phyloP scores from a whole-genome alignment of 2,113 vertebrate species.

The Fulmarus glacialis region DNA sequence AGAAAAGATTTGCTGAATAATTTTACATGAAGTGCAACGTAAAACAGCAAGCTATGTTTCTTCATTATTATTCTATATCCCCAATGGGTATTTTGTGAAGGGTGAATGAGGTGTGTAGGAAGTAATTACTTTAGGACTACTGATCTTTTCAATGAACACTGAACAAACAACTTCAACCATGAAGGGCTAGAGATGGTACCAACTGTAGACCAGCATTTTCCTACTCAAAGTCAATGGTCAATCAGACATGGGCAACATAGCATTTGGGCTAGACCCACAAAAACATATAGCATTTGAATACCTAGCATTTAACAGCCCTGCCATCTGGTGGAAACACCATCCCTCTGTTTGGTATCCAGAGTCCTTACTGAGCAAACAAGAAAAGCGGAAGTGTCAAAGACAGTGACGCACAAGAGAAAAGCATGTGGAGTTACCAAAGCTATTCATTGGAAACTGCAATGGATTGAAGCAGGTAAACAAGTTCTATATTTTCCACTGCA shows the following conservation, averaged over 20 bases:
- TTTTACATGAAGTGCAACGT: background rate
- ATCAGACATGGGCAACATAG: background rate
- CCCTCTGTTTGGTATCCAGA: background rate
- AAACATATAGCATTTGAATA: background rate
- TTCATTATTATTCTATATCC: background rate
- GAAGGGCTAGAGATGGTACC: background rate
- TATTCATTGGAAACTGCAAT: background rate
- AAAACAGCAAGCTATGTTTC: background rate
- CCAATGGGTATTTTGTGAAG: background rate
- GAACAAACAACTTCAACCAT: background rate
- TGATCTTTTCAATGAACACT: background rate
- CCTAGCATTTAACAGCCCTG: background rate
- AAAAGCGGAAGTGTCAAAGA: background rate
- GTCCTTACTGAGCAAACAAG: background rate
- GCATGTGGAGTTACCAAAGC: background rate
- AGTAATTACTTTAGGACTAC: background rate
- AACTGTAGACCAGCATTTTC: background rate
- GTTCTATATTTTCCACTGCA: background rate
- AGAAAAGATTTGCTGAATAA: slow-evolving; percentile 16
- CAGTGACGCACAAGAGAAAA: background rate
- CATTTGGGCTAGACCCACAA: background rate
- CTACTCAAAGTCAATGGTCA: background rate
- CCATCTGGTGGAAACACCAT: background rate
- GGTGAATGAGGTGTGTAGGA: background rate
- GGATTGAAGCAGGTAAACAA: background rate